Percentiles rank a stretch among this genome's conserved stretches.
Evolutionary conservation across 2,888 invertebrate genomes (phyloP).

Genomic region (Romanomermis culicivorax): DNA sequence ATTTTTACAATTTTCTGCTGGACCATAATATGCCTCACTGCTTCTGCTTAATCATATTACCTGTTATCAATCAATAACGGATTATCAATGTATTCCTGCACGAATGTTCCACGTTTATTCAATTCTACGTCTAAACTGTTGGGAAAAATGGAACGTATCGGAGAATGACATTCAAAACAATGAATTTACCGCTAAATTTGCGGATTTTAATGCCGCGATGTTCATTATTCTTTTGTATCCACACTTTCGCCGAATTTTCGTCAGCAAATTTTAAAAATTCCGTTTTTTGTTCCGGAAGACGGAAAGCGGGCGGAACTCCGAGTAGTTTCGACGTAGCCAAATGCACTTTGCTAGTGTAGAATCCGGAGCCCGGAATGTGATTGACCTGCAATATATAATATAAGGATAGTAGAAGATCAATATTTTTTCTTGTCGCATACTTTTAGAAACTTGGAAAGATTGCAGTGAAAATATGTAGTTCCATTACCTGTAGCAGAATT

Average conservation of each 20-base stretch:
- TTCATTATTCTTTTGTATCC: conserved; percentile 74
- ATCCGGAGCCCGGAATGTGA: conserved; percentile 81
- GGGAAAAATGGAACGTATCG: neutral
- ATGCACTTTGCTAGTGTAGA: conserved; percentile 71
- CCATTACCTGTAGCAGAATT: neutral
- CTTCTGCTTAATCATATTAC: no score
- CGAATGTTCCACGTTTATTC: conserved; percentile 48
- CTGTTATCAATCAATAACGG: conserved; percentile 73
- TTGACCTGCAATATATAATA: conserved; percentile 54
- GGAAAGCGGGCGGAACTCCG: conserved; percentile 67
- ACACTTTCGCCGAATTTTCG: conserved; percentile 46
- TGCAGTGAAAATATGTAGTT: neutral
- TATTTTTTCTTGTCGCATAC: neutral
- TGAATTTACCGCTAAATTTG: conserved; percentile 36
- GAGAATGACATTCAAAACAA: no score
- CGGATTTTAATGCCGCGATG: conserved; percentile 66
- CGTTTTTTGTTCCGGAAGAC: conserved; percentile 51
- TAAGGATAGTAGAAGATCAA: conserved; percentile 10
- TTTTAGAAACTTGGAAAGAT: no score
- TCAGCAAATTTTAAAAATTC: conserved; percentile 46
- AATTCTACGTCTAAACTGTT: conserved; percentile 43
- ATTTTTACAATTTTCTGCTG: no score
- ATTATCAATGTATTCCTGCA: conserved; percentile 69
- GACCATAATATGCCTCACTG: no score
- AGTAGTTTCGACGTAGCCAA: conserved; percentile 55